Percentiles rank a stretch among this genome's conserved stretches.
Evolutionary conservation across 1,140 invertebrate genomes (phyloP).

Genomic region (Melanaphis sacchari): DNA sequence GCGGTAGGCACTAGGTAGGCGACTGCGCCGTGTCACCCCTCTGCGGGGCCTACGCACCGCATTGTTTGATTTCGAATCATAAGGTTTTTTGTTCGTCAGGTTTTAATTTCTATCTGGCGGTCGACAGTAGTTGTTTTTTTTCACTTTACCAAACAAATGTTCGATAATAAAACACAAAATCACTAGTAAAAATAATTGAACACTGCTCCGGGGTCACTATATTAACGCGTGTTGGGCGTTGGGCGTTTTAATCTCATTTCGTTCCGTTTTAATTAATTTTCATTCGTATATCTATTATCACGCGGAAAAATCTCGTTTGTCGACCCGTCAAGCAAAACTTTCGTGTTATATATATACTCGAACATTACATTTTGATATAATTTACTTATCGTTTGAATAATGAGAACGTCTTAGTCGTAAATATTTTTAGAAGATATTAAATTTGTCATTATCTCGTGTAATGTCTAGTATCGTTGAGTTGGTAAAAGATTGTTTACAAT

Average conservation of each 20-base stretch:
- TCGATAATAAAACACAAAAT: not conserved
- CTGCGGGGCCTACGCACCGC: no score
- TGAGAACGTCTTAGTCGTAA: not conserved
- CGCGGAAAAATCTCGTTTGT: slow-evolving; percentile 1
- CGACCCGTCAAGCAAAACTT: not conserved
- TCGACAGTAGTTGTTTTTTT: slow-evolving; percentile 3
- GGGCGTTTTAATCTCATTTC: slow-evolving; percentile 20
- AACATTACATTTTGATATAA: not conserved
- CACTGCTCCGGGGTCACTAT: not conserved
- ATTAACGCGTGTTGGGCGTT: not conserved
- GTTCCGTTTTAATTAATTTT: slow-evolving; percentile 35
- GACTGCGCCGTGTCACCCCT: not conserved
- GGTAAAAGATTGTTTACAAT: not conserved
- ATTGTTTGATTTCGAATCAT: slow-evolving; percentile 1
- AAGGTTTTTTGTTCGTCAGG: not conserved
- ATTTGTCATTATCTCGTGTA: not conserved
- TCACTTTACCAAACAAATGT: not conserved
- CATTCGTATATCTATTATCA: not conserved
- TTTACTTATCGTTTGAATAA: not conserved
- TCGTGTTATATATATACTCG: not conserved
- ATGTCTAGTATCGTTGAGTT: not conserved
- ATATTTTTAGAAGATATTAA: not conserved
- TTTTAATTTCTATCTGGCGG: not conserved
- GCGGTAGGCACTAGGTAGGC: not conserved
- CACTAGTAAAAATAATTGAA: not conserved